Conservation (phyloP, 2,797 vertebrate genomes). For the Lemur catta region DNA sequence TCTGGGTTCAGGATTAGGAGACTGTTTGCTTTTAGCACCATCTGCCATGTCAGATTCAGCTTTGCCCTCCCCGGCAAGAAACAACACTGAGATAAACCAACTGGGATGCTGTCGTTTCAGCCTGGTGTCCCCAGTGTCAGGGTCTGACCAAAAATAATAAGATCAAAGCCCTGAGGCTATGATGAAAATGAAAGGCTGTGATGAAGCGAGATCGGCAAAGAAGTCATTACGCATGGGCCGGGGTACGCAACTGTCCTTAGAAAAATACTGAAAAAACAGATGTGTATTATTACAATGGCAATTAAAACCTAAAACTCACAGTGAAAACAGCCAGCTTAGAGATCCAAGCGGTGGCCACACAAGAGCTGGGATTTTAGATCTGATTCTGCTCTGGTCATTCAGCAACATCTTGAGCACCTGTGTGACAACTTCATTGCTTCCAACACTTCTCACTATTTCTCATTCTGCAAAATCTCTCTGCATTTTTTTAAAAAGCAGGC, state of each 20-base stretch:
- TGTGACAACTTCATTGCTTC: background rate
- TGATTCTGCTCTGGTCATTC: background rate
- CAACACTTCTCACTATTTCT: background rate
- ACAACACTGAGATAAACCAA: conserved; percentile 35
- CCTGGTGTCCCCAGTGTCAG: background rate
- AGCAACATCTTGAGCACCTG: background rate
- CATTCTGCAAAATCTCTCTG: conserved; percentile 1
- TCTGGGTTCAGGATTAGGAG: background rate
- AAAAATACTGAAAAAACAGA: conserved; percentile 54
- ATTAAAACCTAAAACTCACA: conserved; percentile 28
- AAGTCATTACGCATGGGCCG: conserved; percentile 12
- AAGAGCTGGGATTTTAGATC: background rate
- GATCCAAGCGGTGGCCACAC: background rate
- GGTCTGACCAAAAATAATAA: conserved; percentile 66
- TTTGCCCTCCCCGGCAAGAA: conserved; percentile 8
- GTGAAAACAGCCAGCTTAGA: background rate
- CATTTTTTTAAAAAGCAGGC: background rate
- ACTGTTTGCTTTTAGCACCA: background rate
- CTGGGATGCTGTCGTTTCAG: conserved; percentile 38
- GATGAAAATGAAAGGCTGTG: conserved; percentile 46
- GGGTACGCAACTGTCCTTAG: conserved; percentile 7
- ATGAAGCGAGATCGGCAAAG: conserved; percentile 27
- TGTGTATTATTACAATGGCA: background rate
- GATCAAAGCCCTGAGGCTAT: conserved; percentile 55
- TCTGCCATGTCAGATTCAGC: background rate